These are phyloP conservation scores for Drosophila mayri DNA, from an alignment of 1,140 invertebrate species.

Conservation along the genomic window DNA sequence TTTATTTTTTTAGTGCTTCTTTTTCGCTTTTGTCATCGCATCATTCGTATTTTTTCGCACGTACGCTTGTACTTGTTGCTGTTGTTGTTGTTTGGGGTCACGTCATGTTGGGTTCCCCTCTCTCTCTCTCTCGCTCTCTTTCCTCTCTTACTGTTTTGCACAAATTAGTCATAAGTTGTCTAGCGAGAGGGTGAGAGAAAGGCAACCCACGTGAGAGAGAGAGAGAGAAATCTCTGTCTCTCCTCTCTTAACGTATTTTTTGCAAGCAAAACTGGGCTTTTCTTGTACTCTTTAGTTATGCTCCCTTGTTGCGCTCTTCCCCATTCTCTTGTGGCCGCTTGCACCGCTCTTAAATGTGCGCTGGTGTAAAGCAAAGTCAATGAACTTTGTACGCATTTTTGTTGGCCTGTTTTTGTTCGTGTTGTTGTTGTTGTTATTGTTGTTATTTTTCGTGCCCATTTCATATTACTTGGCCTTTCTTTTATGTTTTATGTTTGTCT, in stretches of 20 bases:
- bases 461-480: conserved; percentile 49
- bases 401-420: conserved; percentile 39
- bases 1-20: conserved; percentile 8
- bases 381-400: conserved; percentile 81
- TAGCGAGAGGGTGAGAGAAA: background rate
- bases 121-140: conserved; percentile 8
- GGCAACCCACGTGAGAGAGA: conserved; percentile 10
- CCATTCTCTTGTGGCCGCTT: background rate
- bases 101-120: conserved; percentile 51
- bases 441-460: conserved; percentile 56
- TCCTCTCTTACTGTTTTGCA: conserved; percentile 12
- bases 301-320: background rate
- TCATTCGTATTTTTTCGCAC: conserved; percentile 66
- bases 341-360: conserved; percentile 25
- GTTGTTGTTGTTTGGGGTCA: conserved; percentile 79
- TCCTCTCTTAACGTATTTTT: conserved; percentile 14
- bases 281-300: background rate
- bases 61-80: conserved; percentile 80
- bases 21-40: conserved; percentile 68
- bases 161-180: conserved; percentile 63
- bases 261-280: conserved; percentile 37
- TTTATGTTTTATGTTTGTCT: conserved; percentile 64
- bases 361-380: conserved; percentile 77
- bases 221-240: background rate
- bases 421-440: conserved; percentile 22